These are phyloP conservation scores for Eulithis testata DNA, from an alignment of 2,888 invertebrate species.

Conservation along the genomic window DNA sequence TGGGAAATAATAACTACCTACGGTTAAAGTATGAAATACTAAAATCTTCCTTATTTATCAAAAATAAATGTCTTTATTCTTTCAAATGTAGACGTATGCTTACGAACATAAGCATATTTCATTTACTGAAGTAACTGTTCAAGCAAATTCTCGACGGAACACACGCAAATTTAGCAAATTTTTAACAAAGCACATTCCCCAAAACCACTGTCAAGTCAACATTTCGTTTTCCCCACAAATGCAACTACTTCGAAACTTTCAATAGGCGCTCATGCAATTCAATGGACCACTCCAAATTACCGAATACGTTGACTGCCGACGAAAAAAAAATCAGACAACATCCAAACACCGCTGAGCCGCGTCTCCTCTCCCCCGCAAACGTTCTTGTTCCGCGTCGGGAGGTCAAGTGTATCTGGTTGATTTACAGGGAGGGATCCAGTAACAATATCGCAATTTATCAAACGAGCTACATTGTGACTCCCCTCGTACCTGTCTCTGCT, in stretches of 20 bases:
- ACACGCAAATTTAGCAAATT: not conserved
- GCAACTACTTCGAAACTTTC: constrained; percentile 42
- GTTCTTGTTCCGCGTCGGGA: constrained; percentile 22
- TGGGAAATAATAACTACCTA: not conserved
- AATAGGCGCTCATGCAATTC: constrained; percentile 50
- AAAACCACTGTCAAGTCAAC: constrained; percentile 22
- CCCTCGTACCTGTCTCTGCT: constrained; percentile 51
- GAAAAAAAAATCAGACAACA: constrained; percentile 47
- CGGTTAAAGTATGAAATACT: no score
- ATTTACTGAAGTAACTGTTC: no score
- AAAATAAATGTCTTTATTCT: no score
- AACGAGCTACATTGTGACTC: constrained; percentile 79
- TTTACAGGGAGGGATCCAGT: constrained; percentile 61
- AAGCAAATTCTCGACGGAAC: no score
- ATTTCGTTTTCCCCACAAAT: constrained; percentile 28
- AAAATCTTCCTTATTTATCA: no score
- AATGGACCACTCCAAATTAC: constrained; percentile 59
- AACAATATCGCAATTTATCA: constrained; percentile 83
- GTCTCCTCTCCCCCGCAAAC: constrained; percentile 14
- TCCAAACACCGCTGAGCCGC: constrained; percentile 41
- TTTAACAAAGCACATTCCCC: constrained; percentile 1
- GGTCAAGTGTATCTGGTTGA: constrained; percentile 48
- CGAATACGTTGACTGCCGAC: constrained; percentile 55
- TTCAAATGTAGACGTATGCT: no score
- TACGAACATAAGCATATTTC: no score